Evolutionary conservation across 2,113 vertebrate species (phyloP).

Genomic region (Isichthys henryi): DNA sequence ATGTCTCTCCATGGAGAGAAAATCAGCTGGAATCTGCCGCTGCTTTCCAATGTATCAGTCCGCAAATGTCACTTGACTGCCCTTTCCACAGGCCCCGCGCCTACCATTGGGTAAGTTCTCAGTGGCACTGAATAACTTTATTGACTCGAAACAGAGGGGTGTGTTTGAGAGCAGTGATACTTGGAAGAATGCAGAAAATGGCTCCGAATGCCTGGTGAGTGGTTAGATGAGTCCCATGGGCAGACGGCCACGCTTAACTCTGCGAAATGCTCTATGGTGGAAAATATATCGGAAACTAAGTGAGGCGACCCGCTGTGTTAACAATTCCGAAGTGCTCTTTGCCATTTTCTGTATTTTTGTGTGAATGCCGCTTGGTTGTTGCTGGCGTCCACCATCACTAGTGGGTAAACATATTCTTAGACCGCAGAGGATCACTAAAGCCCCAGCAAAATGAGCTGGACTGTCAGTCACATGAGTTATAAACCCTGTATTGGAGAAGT

Average conservation of each 20-base stretch:
- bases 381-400: not conserved
- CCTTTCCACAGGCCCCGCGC: not conserved
- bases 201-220: not conserved
- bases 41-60: not conserved
- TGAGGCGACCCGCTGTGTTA: not conserved
- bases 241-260: not conserved
- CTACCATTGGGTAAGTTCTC: not conserved
- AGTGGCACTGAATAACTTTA: not conserved
- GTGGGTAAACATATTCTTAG: not conserved
- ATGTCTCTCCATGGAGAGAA: slow-evolving; percentile 4
- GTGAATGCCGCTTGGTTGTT: not conserved
- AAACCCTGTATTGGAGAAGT: not conserved
- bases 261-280: not conserved
- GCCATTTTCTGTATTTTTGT: not conserved
- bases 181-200: not conserved
- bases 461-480: not conserved
- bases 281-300: not conserved
- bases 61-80: slow-evolving; percentile 11
- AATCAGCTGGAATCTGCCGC: slow-evolving; percentile 9
- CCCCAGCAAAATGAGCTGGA: not conserved
- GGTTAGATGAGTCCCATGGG: not conserved
- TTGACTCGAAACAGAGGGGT: not conserved
- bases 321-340: not conserved
- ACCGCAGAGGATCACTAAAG: not conserved
- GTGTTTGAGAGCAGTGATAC: not conserved